Conservation (phyloP, 1,140 invertebrate species). For the Drosophila nannoptera region DNA sequence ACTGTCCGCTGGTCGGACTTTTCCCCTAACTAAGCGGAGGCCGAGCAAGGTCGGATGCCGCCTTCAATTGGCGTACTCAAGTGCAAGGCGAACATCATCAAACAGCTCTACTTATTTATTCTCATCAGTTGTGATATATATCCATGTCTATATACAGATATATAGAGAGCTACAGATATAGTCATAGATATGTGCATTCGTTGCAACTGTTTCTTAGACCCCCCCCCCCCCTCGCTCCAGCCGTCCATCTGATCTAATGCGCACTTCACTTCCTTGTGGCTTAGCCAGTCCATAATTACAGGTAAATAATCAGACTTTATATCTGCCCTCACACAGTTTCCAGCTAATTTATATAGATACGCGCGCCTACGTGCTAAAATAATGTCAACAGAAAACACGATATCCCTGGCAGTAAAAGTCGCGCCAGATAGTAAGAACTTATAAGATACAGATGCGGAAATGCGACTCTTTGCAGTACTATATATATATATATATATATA, state of each 20-base stretch:
- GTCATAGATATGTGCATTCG: too few relatives aligned
- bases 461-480: neutral
- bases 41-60: slow-evolving; percentile 10
- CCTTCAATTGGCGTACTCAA: slow-evolving; percentile 56
- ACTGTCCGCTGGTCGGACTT: neutral
- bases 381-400: slow-evolving; percentile 30
- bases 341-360: slow-evolving; percentile 1
- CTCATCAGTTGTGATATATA: neutral
- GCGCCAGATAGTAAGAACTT: slow-evolving; percentile 2
- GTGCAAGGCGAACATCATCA: slow-evolving; percentile 42
- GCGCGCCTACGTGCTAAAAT: slow-evolving; percentile 10
- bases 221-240: too few relatives aligned
- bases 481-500: neutral
- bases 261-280: neutral
- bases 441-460: slow-evolving; percentile 47
- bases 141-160: too few relatives aligned
- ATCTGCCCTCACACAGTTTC: neutral
- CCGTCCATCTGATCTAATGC: neutral
- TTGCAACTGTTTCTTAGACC: too few relatives aligned
- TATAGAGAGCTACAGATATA: too few relatives aligned
- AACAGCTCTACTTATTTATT: slow-evolving; percentile 30
- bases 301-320: slow-evolving; percentile 7
- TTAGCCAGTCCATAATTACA: neutral
- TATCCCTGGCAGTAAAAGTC: neutral
- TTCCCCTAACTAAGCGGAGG: neutral